Evolutionary conservation across 2,888 invertebrate genomes (phyloP).

Genomic region (Polymixis flavicincta): DNA sequence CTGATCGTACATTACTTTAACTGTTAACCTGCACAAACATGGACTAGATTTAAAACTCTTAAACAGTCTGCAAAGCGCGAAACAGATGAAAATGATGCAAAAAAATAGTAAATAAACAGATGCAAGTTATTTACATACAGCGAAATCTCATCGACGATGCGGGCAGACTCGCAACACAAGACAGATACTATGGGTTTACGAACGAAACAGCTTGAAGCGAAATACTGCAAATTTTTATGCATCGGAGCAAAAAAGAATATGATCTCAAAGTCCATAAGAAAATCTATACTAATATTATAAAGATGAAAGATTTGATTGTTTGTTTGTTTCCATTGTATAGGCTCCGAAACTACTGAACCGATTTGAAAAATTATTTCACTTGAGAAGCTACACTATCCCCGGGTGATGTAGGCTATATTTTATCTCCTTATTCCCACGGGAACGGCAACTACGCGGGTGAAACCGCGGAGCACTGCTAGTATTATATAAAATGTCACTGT

Average conservation of each 20-base stretch:
- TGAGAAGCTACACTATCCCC: too few species aligned
- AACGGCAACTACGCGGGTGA: too few species aligned
- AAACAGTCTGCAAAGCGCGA: slow-evolving; percentile 44
- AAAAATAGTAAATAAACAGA: slow-evolving; percentile 74
- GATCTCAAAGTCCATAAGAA: too few species aligned
- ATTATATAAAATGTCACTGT: not conserved
- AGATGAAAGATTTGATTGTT: too few species aligned
- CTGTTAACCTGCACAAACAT: slow-evolving; percentile 31
- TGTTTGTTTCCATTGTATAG: too few species aligned
- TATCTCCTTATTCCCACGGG: too few species aligned
- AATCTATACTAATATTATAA: too few species aligned
- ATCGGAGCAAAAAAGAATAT: too few species aligned
- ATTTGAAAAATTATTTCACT: too few species aligned
- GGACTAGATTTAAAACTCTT: slow-evolving; percentile 17
- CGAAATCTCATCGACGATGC: slow-evolving; percentile 73
- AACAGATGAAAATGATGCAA: slow-evolving; percentile 69
- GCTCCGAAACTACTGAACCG: too few species aligned
- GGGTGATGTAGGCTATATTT: too few species aligned
- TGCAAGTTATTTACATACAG: slow-evolving; percentile 76
- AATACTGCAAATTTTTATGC: not conserved
- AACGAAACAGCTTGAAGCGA: not conserved
- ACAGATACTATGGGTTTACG: slow-evolving; percentile 54
- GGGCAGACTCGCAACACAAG: slow-evolving; percentile 62
- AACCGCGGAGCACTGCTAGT: too few species aligned
- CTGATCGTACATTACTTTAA: slow-evolving; percentile 3